Evolutionary conservation across 2,888 invertebrate genomes (phyloP), one percentile per base, ranked within the genome.

Genomic region (Syrista parreyssii): DNA sequence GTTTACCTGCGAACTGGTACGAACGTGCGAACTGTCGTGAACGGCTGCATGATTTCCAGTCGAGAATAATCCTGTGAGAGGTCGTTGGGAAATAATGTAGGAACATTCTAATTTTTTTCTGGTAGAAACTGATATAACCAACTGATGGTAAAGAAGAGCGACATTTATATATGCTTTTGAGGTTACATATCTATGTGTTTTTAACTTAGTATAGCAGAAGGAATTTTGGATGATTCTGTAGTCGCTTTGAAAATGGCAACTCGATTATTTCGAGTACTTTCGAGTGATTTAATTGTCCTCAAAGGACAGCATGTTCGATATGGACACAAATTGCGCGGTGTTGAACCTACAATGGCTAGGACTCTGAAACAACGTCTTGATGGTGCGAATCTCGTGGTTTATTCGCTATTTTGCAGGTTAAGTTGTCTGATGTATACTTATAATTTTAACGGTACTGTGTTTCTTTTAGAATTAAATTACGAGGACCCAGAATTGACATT

Each of bases 291-390:
- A 69, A 73, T 80, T 23, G 74, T 68, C 68, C 71, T 35, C 1
- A 82, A 79, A 73, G 76, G 78, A 71, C 84, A 84, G 68, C 86
- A 88, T 73, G 75, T 87, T 36, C 84, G 89, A 73, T 77, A 83
- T 73, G 93, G 94, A 1, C 96, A 96, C 88, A 92, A 92, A 81
- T 82, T 95, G 69, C 83, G 86, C 12, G 97, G 97, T 80, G 95
- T 95, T 91, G 93, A 95, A 12, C 96, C 96, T 6, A 94, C 94
- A 68, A 91, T 94, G 73, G 96, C 96, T 40, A 94, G 93, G 86
- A 94, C 93, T 0, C 91, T 97, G 79, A 93, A 95, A 86, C 94
- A 97, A 87, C 93, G 95, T 79, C 87, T 97, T 78, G 93, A 93
- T 88, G 95, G 96, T 94, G 86, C 92, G 75, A 91, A 92, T 69